Evolutionary conservation across 1,140 invertebrate genomes (phyloP).

Genomic region (Yoshiicerus persimilis): DNA sequence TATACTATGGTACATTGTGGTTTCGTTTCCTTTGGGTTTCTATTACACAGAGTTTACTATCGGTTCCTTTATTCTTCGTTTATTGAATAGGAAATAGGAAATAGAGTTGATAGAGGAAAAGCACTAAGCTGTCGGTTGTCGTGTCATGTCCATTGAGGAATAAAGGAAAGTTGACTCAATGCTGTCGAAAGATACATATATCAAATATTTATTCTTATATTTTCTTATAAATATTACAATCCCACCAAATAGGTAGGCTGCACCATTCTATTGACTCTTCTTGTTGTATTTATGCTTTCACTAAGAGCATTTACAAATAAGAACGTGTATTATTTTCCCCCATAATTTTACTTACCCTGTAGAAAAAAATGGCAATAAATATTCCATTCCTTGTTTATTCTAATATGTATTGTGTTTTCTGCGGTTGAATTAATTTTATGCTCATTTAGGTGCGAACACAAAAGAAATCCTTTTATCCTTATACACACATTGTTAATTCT

Average conservation of each 20-base stretch:
- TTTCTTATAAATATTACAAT: background rate
- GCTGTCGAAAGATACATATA: background rate
- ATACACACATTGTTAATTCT: background rate
- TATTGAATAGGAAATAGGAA: background rate
- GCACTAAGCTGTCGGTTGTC: background rate
- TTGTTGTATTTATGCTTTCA: no score
- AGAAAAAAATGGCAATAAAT: no score
- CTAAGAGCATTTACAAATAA: no score
- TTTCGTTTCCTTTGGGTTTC: no score
- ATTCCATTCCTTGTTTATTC: no score
- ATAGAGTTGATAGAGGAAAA: background rate
- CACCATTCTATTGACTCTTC: no score
- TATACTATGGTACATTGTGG: background rate
- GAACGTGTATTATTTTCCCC: no score
- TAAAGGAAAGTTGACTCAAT: background rate
- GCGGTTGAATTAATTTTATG: background rate
- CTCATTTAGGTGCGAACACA: background rate
- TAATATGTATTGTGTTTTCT: no score
- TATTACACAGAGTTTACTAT: background rate
- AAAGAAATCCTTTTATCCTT: background rate
- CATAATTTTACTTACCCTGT: no score
- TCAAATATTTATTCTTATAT: background rate
- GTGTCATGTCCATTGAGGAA: background rate
- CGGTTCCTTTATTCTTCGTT: background rate
- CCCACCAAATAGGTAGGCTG: no score